Conservation (phyloP, 2,888 invertebrate genomes). For the Zhuqinia jingwanae region DNA sequence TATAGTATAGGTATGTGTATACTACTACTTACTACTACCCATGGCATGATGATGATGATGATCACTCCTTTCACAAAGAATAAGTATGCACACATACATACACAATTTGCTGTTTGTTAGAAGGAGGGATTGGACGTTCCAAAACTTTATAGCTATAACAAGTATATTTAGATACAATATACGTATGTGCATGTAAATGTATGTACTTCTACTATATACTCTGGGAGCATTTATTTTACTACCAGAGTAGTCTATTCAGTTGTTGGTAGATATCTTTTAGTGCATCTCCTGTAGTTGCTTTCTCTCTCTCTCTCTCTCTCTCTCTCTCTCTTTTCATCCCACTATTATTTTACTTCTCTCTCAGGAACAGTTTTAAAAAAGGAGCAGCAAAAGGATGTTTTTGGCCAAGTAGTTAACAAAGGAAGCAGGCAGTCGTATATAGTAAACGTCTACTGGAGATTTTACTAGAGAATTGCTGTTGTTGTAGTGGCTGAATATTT, state of each 20-base stretch:
- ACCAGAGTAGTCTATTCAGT: background rate
- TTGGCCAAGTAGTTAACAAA: slow-evolving; percentile 49
- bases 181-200: no score
- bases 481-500: background rate
- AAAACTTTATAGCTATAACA: background rate
- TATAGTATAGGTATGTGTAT: no score
- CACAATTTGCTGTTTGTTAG: background rate
- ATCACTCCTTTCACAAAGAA: slow-evolving; percentile 13
- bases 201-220: background rate
- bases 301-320: background rate
- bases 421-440: slow-evolving; percentile 8
- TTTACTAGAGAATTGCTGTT: background rate
- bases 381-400: slow-evolving; percentile 56
- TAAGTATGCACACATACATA: slow-evolving; percentile 1
- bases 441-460: background rate
- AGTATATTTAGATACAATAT: no score
- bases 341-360: slow-evolving; percentile 52
- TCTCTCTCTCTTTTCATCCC: slow-evolving; percentile 6
- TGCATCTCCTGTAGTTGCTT: slow-evolving; percentile 19
- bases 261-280: slow-evolving; percentile 16
- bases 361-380: slow-evolving; percentile 56
- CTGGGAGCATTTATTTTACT: slow-evolving; percentile 14
- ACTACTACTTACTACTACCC: no score
- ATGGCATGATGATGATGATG: slow-evolving; percentile 32
- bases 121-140: background rate